These are phyloP conservation scores for Paraplagusia blochii DNA, from an alignment of 2,113 vertebrate genomes.

Conservation along the genomic window DNA sequence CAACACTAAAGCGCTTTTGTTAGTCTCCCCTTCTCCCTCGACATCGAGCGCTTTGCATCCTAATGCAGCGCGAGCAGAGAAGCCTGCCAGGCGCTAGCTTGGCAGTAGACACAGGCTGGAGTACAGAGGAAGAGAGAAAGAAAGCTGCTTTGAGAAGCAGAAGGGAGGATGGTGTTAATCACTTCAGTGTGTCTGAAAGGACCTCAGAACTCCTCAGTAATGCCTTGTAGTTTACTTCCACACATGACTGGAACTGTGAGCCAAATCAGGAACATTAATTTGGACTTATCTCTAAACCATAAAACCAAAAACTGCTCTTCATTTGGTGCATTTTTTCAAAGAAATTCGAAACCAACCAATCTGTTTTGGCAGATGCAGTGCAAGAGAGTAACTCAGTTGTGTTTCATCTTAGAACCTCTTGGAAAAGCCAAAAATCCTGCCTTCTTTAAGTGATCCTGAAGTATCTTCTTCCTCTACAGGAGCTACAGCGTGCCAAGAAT, in stretches of 20 bases:
- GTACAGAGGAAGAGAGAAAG: slow-evolving; percentile 53
- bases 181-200: slow-evolving; percentile 60
- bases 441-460: slow-evolving; percentile 11
- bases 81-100: slow-evolving; percentile 68
- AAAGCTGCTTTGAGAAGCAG: slow-evolving; percentile 61
- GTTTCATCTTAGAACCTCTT: slow-evolving; percentile 6
- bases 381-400: background rate
- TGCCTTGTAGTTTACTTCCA: slow-evolving; percentile 33
- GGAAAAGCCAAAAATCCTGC: background rate
- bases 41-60: slow-evolving; percentile 74
- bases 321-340: slow-evolving; percentile 25
- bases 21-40: slow-evolving; percentile 73
- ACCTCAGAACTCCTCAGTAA: slow-evolving; percentile 54
- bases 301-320: slow-evolving; percentile 12
- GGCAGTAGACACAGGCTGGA: slow-evolving; percentile 63
- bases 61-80: slow-evolving; percentile 68
- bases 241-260: slow-evolving; percentile 3
- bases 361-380: slow-evolving; percentile 4
- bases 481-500: slow-evolving; percentile 33
- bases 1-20: slow-evolving; percentile 78
- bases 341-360: slow-evolving; percentile 4
- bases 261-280: slow-evolving; percentile 36
- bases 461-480: slow-evolving; percentile 6
- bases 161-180: slow-evolving; percentile 63
- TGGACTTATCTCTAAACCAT: slow-evolving; percentile 40